Base-by-base conservation (phyloP, 2,888 invertebrate genomes). In the Sarcophaga rosellei region DNA sequence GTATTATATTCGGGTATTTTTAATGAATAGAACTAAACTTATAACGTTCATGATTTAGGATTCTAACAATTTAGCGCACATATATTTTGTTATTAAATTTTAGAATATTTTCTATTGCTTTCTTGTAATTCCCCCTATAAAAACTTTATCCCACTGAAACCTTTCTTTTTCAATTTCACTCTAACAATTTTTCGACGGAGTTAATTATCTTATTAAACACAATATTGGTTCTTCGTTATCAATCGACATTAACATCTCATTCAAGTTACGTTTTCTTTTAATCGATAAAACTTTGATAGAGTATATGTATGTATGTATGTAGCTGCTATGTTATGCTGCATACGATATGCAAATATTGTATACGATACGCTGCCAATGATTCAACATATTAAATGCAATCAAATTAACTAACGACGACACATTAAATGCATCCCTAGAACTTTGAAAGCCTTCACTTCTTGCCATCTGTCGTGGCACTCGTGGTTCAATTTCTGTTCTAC, bases 321-420 rank as follows among this genome's bases (percentile, higher is more conserved):
- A 10, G 8, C 47, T 59, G 65, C 68, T 17, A 21, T 20, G 53
- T 45, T 53, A 10, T 65, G 25, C 69, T 61, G 70, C 61, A 72
- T 35, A 45, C 45, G 62, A 21, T 47, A 25, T 53, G 45, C 17
- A 68, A 66, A 53, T 62, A 66, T 62, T 35, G 21, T 72, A 53
- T n/a, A 62, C 62, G 20, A 47, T 69, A 23, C 65, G 68, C 20
- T n/a, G 20, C 20, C n/a, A 44, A 61, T 21, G 65, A 59, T 25
- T 72, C 72, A 72, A 47, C 74, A 44, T 77, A 63, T 25, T 76
- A 81, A 85, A 85, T 73, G 76, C 81, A 85, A 85, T 85, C 80
- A 85, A 66, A 73, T 85, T 81, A 85, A 81, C 73, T 81, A 77
- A 73, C 77, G 84, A 85, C 81, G 84, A 85, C 81, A 85, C 84